These are phyloP conservation scores for Gadus chalcogrammus DNA, from an alignment of 2,113 vertebrate species.

Conservation along the genomic window DNA sequence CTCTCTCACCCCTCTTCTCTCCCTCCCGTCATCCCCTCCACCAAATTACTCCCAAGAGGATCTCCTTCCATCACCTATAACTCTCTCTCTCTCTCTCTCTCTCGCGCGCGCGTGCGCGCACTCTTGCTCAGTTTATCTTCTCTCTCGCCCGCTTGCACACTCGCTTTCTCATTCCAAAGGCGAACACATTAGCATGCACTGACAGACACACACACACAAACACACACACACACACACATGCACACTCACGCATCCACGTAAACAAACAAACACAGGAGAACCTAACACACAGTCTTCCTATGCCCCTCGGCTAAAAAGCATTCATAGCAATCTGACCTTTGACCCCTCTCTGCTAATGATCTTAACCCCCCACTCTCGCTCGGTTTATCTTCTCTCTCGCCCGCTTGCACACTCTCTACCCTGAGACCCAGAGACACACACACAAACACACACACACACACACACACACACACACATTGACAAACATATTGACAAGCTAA, in stretches of 20 bases:
- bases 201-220: too few species aligned
- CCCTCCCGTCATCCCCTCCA: conserved; percentile 44
- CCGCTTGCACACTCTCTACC: conserved; percentile 19
- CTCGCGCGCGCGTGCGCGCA: neutral
- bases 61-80: neutral
- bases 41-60: conserved; percentile 48
- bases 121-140: too few species aligned
- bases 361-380: conserved; percentile 33
- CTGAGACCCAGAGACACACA: neutral
- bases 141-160: too few species aligned
- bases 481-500: neutral
- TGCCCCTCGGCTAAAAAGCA: conserved; percentile 55
- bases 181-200: too few species aligned
- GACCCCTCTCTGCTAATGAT: conserved; percentile 61
- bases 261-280: neutral
- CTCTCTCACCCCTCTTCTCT: conserved; percentile 12
- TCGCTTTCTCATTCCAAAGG: too few species aligned
- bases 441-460: neutral
- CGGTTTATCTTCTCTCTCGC: too few species aligned
- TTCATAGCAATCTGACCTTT: conserved; percentile 70
- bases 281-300: conserved; percentile 26
- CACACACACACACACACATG: neutral
- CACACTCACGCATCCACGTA: neutral
- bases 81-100: conserved; percentile 11
- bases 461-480: neutral